Base-by-base conservation (phyloP, 2,888 invertebrate genomes). In the Chromoteleia sp. region DNA sequence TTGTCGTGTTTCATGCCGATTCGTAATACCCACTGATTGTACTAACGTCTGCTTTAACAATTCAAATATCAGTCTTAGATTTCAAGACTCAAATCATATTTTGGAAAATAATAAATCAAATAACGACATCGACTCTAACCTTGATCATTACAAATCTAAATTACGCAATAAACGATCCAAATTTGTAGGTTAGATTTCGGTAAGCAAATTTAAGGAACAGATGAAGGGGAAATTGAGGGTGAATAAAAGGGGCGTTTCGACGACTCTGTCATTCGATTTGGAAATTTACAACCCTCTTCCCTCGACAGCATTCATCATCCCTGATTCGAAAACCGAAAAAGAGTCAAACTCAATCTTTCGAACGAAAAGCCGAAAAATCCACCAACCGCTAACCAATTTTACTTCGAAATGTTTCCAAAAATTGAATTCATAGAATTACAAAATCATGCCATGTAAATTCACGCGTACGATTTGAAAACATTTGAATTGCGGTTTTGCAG, bases 141-240 rank as follows among this genome's bases (percentile, higher is more conserved):
- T 19, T 45, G 14, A 43, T 17, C 8, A 19, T 48, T 19, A n/a
- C 36, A 14, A 61, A 5, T 14, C 17, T 0, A 36, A 52, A 41
- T 52, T 21, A 41, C 29, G n/a, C 0, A n/a, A 41, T 41, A 41
- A 43, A 17, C 30, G 29, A 56, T 56, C 17, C 17, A 21, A 56
- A 68, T 56, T 68, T 68, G 56, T 68, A 56, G 68, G 68, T 68
- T 68, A 68, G 56, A 68, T 68, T 68, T 67, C 12, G 45, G 56
- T 68, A 68, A 56, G 68, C 45, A 68, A 68, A 68, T 68, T 56
- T 68, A 56, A 56, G 14, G 54, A 45, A n/a, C 56, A 54, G 54
- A 54, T 56, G 45, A 56, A 68, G 68, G 68, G 68, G 45, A 56
- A 67, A 68, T 45, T 30, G 56, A 68, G 68, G 68, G 56, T 56